A percentile compares a stretch with the other conserved stretches of the same genome.
Evolutionary conservation across 2,113 vertebrate species (phyloP).

Genomic region (Tachysurus vachellii): DNA sequence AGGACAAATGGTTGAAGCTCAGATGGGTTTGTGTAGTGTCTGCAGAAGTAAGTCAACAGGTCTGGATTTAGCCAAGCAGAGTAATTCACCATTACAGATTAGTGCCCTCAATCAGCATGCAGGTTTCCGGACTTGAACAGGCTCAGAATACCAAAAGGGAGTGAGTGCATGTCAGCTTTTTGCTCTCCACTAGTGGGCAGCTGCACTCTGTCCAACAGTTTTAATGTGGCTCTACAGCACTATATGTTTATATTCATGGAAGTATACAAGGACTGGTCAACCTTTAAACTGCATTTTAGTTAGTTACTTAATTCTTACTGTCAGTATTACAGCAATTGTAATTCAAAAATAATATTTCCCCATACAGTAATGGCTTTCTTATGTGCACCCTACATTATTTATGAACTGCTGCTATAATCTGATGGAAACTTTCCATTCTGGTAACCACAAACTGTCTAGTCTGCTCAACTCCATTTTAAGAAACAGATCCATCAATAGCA

Average conservation of each 20-base stretch:
- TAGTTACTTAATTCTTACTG: background rate
- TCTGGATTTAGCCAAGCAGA: background rate
- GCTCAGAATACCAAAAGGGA: background rate
- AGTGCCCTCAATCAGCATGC: background rate
- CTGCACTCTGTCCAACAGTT: constrained; percentile 11
- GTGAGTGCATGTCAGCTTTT: background rate
- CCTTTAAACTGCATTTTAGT: constrained; percentile 32
- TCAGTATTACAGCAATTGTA: background rate
- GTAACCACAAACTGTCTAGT: constrained; percentile 36
- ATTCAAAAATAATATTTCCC: background rate
- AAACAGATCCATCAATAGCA: constrained; percentile 24
- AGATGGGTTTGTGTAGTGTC: background rate
- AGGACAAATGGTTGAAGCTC: background rate
- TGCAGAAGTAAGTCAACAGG: background rate
- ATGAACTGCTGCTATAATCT: background rate
- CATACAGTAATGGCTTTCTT: background rate
- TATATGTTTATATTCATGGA: constrained; percentile 45
- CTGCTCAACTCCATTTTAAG: constrained; percentile 44
- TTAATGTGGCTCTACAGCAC: constrained; percentile 5
- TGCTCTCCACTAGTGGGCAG: constrained; percentile 63
- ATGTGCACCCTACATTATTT: constrained; percentile 6
- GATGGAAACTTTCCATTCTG: constrained; percentile 34
- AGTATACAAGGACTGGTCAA: constrained; percentile 49
- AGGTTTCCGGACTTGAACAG: constrained; percentile 17
- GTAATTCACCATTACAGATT: constrained; percentile 17